Evolutionary conservation across 2,113 vertebrate genomes (phyloP).

Genomic region (Barbus barbus): DNA sequence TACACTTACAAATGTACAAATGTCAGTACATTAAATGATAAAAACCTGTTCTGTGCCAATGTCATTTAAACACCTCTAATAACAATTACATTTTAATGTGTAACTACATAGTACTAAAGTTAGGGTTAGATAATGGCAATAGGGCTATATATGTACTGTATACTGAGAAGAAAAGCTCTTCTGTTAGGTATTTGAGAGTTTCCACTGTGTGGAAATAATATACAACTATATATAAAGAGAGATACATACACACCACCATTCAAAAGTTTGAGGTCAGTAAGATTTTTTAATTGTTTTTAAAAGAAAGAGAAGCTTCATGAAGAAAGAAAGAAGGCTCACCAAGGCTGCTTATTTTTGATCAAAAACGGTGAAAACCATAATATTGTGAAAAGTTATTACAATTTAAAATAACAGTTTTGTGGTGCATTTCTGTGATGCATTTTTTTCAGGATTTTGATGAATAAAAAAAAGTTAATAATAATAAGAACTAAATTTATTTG

Average conservation of each 20-base stretch:
- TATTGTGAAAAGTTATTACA: not conserved
- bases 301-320: no score
- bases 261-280: not conserved
- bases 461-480: not conserved
- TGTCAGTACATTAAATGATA: not conserved
- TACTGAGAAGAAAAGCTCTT: not conserved
- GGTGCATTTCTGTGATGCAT: not conserved
- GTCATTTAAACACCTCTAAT: slow-evolving; percentile 1
- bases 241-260: not conserved
- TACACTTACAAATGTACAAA: not conserved
- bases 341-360: not conserved
- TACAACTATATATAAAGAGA: not conserved
- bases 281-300: not conserved
- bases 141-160: not conserved
- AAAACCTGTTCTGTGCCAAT: not conserved
- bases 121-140: not conserved
- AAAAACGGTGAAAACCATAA: no score
- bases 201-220: not conserved
- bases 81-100: not conserved
- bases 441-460: not conserved
- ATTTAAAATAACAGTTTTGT: not conserved
- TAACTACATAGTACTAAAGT: not conserved
- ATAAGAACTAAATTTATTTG: not conserved
- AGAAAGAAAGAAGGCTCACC: not conserved
- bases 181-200: not conserved